A percentile compares a stretch with the other conserved stretches of the same genome.
Conservation (phyloP, 2,888 invertebrate genomes). For the Alloscopus bannaensis region DNA sequence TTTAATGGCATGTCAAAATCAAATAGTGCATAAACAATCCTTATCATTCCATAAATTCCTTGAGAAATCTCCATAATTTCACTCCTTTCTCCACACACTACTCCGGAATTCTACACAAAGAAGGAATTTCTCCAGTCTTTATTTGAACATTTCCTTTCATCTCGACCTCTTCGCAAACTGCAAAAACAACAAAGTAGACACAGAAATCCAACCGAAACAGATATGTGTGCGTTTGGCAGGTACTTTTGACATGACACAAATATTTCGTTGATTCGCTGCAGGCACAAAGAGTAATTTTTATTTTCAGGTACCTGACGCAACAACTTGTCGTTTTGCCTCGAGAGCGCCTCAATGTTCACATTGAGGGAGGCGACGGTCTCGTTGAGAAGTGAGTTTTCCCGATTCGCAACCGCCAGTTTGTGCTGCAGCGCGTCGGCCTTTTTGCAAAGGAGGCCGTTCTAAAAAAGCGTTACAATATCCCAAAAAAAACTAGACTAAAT, state of each 20-base stretch:
- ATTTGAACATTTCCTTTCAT: too few relatives aligned
- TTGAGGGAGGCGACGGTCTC: constrained; percentile 42
- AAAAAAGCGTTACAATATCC: neutral
- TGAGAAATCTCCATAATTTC: too few relatives aligned
- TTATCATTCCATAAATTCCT: constrained; percentile 28
- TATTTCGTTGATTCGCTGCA: neutral
- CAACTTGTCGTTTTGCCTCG: constrained; percentile 49
- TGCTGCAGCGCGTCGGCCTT: constrained; percentile 29
- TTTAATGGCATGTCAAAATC: constrained; percentile 48
- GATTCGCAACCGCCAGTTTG: neutral
- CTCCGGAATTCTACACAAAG: too few relatives aligned
- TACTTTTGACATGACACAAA: too few relatives aligned
- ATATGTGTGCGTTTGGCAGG: too few relatives aligned
- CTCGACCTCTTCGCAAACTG: too few relatives aligned
- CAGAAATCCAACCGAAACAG: too few relatives aligned
- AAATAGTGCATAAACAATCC: constrained; percentile 41
- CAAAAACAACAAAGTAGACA: too few relatives aligned
- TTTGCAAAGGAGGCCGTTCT: constrained; percentile 46
- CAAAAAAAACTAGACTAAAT: too few relatives aligned
- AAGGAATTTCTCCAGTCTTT: too few relatives aligned
- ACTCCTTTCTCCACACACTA: too few relatives aligned
- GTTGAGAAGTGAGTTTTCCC: constrained; percentile 40
- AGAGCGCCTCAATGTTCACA: constrained; percentile 38
- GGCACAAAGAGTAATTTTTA: too few relatives aligned
- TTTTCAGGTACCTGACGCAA: constrained; percentile 50